Evolutionary conservation across 2,113 vertebrate species (phyloP).

Genomic region (Pachypanchax playfairii): DNA sequence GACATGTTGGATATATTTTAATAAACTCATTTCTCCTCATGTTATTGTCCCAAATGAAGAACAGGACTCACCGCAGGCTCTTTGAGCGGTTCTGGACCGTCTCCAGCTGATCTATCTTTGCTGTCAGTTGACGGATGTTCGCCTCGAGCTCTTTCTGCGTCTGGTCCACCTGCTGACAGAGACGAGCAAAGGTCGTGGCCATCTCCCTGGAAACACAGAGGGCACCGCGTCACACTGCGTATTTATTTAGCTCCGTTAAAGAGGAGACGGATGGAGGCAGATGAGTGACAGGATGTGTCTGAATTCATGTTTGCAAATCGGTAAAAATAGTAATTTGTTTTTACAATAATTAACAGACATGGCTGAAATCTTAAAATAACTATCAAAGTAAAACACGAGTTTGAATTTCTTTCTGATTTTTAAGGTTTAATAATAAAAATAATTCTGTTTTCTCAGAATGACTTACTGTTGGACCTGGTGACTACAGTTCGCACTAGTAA

Average conservation of each 20-base stretch:
- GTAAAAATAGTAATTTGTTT: too few relatives aligned
- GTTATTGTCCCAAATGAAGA: neutral
- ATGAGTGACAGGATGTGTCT: neutral
- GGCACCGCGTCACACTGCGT: conserved; percentile 27
- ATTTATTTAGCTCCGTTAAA: conserved; percentile 50
- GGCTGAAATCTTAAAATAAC: neutral
- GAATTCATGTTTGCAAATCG: conserved; percentile 1
- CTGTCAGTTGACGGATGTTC: conserved; percentile 86
- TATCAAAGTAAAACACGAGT: neutral
- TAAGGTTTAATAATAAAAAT: too few relatives aligned
- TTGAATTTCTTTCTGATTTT: neutral
- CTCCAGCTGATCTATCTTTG: conserved; percentile 88
- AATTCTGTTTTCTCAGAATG: neutral
- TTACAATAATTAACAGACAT: too few relatives aligned
- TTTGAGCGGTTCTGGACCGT: conserved; percentile 87
- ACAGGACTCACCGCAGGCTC: conserved; percentile 83
- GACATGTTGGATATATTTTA: too few relatives aligned
- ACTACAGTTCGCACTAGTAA: conserved; percentile 95
- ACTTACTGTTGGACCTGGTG: conserved; percentile 98
- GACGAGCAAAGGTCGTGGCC: conserved; percentile 90
- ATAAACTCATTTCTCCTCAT: too few relatives aligned
- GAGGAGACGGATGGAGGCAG: neutral
- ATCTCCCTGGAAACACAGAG: conserved; percentile 86
- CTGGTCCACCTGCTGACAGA: conserved; percentile 94
- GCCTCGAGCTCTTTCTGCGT: conserved; percentile 88